Evolutionary conservation across 2,797 vertebrate genomes (phyloP).

Genomic region (Lepilemur septentrionalis): DNA sequence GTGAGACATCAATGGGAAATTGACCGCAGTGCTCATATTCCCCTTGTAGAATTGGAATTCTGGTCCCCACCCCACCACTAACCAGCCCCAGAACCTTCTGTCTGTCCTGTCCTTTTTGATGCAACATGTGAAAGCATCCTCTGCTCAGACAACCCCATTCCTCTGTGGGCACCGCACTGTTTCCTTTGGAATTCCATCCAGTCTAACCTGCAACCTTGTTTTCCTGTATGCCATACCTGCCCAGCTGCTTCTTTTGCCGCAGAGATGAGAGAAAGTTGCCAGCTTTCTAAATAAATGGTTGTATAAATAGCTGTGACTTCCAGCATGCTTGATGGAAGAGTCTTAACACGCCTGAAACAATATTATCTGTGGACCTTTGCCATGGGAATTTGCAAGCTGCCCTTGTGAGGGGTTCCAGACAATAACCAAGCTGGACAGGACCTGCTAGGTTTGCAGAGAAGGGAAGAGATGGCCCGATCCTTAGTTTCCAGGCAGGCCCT

Average conservation of each 20-base stretch:
- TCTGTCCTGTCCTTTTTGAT: background rate
- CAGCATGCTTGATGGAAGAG: background rate
- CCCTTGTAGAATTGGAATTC: background rate
- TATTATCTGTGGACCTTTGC: constrained; percentile 15
- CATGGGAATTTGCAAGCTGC: background rate
- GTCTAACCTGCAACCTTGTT: background rate
- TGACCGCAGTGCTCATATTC: background rate
- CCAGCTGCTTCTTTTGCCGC: background rate
- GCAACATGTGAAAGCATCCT: background rate
- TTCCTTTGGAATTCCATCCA: constrained; percentile 35
- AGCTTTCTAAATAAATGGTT: background rate
- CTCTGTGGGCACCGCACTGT: background rate
- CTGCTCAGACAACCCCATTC: background rate
- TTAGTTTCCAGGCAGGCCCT: background rate
- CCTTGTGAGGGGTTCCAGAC: background rate
- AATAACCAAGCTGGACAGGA: background rate
- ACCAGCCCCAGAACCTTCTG: background rate
- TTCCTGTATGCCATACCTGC: background rate
- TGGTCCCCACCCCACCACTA: background rate
- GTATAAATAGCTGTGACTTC: background rate
- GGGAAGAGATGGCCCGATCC: background rate
- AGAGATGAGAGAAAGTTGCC: background rate
- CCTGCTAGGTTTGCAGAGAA: background rate
- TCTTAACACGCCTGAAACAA: background rate
- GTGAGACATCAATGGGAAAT: background rate